Base-by-base conservation (phyloP, 2,113 vertebrate species). In the Chaenogobius annularis region DNA sequence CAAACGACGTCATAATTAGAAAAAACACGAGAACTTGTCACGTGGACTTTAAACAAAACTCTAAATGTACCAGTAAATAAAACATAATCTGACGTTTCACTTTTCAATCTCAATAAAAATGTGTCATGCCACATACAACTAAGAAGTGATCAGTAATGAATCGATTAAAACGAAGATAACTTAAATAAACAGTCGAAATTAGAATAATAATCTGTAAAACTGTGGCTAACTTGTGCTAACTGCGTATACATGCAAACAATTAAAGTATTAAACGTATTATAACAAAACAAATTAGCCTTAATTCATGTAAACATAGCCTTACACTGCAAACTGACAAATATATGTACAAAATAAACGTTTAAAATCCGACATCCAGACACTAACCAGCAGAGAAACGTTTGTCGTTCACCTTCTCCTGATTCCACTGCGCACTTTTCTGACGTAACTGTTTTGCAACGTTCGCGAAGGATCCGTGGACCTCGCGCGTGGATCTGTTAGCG, bases 371-470 rank as follows among this genome's bases (percentile, higher is more conserved):
- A 58, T 20, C 31, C 19, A 0, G 13, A n/a, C 10, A 80, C 81
- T 31, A 75, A 91, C 87, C 81, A 5, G 63, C 22, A 67, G 17
- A 31, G 17, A 1, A 35, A 19, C 0, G 64, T 11, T 43, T 7
- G 31, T n/a, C 15, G 40, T 81, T 90, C 82, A 85, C 86, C 89
- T 91, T 81, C 37, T 40, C 66, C 66, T 0, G 48, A 71, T 5
- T 31, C 9, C 35, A 76, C 17, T 82, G 79, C 85, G 87, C 81
- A 75, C 63, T 1, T 76, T 76, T 71, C 70, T 90, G 89, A 94
- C 81, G 85, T 76, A 90, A 87, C 1, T 50, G 65, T 74, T 78
- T 59, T 79, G 68, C 61, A 88, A 85, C 73, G 69, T 88, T 90
- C 89, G 35, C 63, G 90, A 93, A 90, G 44, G 26, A 31, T 31